Percentiles rank a stretch among this genome's conserved stretches.
Conservation (phyloP, 2,888 invertebrate species). For the Aleiodes leptofemur region DNA sequence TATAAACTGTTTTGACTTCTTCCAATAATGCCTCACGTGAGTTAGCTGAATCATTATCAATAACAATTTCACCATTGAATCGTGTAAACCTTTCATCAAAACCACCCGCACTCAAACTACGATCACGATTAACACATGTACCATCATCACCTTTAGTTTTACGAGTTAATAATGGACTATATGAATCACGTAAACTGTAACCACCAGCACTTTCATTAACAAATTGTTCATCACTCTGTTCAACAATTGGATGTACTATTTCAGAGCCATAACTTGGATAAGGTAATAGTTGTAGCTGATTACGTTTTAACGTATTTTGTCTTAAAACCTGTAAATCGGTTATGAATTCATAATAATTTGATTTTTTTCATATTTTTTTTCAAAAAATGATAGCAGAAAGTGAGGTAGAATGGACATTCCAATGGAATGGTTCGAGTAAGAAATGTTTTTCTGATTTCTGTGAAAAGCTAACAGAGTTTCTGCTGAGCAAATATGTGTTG, state of each 20-base stretch:
- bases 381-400: no score
- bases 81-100: conserved; percentile 69
- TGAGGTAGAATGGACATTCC: not conserved
- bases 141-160: conserved; percentile 64
- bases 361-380: no score
- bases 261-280: conserved; percentile 82
- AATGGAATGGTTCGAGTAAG: not conserved
- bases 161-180: conserved; percentile 67
- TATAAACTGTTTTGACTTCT: conserved; percentile 62
- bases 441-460: no score
- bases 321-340: conserved; percentile 65
- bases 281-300: conserved; percentile 71
- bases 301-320: conserved; percentile 72
- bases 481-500: no score
- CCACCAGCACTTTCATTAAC: conserved; percentile 69
- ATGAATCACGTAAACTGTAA: conserved; percentile 64
- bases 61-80: conserved; percentile 67
- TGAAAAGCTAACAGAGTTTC: no score
- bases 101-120: conserved; percentile 67
- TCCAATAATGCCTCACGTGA: conserved; percentile 71
- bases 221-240: conserved; percentile 86
- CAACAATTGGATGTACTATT: conserved; percentile 89
- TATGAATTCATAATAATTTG: not conserved
- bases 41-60: conserved; percentile 70
- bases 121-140: conserved; percentile 64